A percentile compares a stretch with the other conserved stretches of the same genome.
These are phyloP conservation scores for Oxyura jamaicensis DNA, from an alignment of 2,113 vertebrate genomes.

Conservation along the genomic window DNA sequence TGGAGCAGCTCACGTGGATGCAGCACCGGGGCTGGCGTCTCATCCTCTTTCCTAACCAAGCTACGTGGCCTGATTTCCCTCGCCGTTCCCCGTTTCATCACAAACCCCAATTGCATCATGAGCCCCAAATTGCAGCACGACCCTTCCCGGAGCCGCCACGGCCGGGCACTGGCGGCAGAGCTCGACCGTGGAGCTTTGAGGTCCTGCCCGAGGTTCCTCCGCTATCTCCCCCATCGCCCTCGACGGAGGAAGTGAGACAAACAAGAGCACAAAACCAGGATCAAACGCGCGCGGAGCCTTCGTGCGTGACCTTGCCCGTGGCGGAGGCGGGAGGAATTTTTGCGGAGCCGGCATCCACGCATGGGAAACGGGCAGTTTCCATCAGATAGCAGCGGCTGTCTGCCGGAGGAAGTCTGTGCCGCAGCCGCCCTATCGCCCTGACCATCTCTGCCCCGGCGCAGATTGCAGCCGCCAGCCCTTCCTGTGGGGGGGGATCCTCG, in stretches of 20 bases:
- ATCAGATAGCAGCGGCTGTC: slow-evolving; percentile 10
- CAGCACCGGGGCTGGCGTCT: fast-evolving
- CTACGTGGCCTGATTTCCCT: fast-evolving
- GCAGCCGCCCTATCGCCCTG: not conserved
- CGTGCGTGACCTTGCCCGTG: not conserved
- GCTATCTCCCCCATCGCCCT: not conserved
- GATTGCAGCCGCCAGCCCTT: too few species aligned
- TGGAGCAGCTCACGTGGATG: not conserved
- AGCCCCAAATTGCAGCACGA: not conserved
- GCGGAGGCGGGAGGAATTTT: not conserved
- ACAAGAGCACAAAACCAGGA: slow-evolving; percentile 54
- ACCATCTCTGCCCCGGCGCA: slow-evolving; percentile 1
- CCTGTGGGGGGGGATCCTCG: too few species aligned
- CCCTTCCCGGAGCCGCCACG: not conserved
- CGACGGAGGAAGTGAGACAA: not conserved
- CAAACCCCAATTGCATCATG: fast-evolving
- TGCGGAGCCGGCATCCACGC: not conserved
- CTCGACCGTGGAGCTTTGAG: not conserved
- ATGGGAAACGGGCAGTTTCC: slow-evolving; percentile 44
- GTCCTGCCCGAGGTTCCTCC: not conserved
- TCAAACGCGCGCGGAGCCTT: not conserved
- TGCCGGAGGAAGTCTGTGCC: not conserved
- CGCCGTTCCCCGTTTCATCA: fast-evolving
- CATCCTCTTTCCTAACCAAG: not conserved
- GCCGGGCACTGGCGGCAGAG: not conserved